Evolutionary conservation across 1,140 invertebrate genomes (phyloP).

Genomic region (Drosophila nasuta): DNA sequence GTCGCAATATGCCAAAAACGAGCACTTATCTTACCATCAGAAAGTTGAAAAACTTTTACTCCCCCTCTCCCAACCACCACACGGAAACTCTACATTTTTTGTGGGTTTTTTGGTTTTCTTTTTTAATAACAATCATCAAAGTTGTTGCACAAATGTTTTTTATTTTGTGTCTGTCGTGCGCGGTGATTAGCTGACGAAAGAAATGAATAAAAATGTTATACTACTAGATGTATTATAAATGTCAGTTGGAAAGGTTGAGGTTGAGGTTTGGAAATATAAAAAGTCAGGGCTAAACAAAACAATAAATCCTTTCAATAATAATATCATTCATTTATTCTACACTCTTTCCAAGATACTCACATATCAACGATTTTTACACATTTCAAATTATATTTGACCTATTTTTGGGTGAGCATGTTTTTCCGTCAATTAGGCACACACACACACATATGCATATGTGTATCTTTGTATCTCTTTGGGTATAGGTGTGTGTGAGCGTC

Average conservation of each 20-base stretch:
- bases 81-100: constrained; percentile 14
- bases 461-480: constrained; percentile 27
- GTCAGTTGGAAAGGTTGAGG: background rate
- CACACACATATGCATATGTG: background rate
- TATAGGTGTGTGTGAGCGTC: constrained; percentile 57
- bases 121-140: constrained; percentile 69
- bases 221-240: background rate
- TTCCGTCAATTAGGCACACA: constrained; percentile 48
- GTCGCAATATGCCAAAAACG: constrained; percentile 71
- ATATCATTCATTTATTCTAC: no score
- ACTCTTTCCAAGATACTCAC: background rate
- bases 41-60: constrained; percentile 77
- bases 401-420: constrained; percentile 30
- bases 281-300: background rate
- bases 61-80: background rate
- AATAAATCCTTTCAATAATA: background rate
- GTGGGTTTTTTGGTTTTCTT: background rate
- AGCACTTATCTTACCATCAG: constrained; percentile 79
- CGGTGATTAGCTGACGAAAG: constrained; percentile 34
- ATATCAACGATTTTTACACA: background rate
- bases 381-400: constrained; percentile 36
- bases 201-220: constrained; percentile 10
- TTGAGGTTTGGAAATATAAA: background rate
- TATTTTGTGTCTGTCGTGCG: constrained; percentile 35
- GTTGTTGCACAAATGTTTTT: constrained; percentile 57